A percentile compares a stretch with the other conserved stretches of the same genome.
Evolutionary conservation across 2,888 invertebrate genomes (phyloP).

Genomic region (Syrista parreyssii): DNA sequence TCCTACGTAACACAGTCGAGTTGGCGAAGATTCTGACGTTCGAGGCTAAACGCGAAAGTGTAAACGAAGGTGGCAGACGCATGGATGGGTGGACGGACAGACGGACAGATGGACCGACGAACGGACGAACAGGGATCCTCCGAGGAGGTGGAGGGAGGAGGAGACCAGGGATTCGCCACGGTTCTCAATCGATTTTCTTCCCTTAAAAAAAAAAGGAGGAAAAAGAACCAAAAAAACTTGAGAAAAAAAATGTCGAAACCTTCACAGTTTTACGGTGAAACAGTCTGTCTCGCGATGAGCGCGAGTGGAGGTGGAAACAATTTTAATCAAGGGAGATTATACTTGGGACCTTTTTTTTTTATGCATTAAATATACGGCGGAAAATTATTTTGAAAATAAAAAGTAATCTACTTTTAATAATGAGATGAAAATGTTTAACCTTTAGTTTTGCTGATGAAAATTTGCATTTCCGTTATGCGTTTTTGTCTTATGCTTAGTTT

Average conservation of each 20-base stretch:
- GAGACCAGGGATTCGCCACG: slow-evolving; percentile 37
- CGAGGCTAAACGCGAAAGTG: slow-evolving; percentile 29
- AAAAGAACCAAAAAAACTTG: slow-evolving; percentile 11
- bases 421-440: neutral
- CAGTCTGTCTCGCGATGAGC: neutral
- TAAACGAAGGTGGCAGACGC: slow-evolving; percentile 45
- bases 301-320: neutral
- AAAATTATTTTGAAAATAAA: neutral
- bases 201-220: neutral
- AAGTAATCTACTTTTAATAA: neutral
- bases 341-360: neutral
- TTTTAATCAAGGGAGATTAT: neutral
- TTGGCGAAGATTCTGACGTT: slow-evolving; percentile 10
- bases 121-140: slow-evolving; percentile 30
- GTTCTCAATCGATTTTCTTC: slow-evolving; percentile 42
- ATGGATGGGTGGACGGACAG: slow-evolving; percentile 30
- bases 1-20: neutral
- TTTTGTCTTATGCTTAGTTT: neutral
- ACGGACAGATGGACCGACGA: slow-evolving; percentile 24
- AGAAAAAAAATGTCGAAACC: slow-evolving; percentile 3
- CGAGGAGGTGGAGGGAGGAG: slow-evolving; percentile 27
- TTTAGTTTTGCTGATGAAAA: neutral
- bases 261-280: neutral
- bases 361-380: neutral
- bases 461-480: neutral